phyloP scores from a whole-genome alignment of 2,888 invertebrate genomes.

The Alentia gelatinosa region DNA sequence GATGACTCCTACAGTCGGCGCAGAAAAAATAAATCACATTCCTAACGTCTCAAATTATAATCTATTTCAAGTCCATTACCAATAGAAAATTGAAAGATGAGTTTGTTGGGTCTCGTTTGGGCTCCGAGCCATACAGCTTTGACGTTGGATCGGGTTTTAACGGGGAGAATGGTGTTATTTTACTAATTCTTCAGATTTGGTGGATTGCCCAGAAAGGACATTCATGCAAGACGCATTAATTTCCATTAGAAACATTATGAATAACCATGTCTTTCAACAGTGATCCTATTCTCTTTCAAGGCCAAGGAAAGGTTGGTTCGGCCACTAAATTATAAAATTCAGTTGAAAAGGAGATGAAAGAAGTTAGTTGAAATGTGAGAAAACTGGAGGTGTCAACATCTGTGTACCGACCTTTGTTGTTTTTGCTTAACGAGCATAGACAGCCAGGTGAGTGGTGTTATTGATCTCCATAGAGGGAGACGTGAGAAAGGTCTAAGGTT shows the following conservation, averaged over 20 bases:
- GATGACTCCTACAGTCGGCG: not conserved
- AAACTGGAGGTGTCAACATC: too few relatives aligned
- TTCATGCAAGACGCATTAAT: too few relatives aligned
- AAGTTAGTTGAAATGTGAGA: too few relatives aligned
- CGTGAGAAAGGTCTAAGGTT: not conserved
- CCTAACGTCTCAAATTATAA: not conserved
- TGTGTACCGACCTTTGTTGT: too few relatives aligned
- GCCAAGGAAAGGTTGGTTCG: too few relatives aligned
- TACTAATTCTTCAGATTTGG: too few relatives aligned
- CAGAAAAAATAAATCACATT: not conserved
- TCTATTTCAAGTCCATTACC: not conserved
- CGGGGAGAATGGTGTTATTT: not conserved
- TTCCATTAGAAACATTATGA: too few relatives aligned
- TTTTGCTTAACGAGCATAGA: not conserved
- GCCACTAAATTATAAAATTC: too few relatives aligned
- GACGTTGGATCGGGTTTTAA: not conserved
- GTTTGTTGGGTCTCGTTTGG: not conserved
- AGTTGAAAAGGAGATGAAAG: too few relatives aligned
- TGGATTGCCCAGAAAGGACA: too few relatives aligned
- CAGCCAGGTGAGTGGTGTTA: not conserved
- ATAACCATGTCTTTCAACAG: too few relatives aligned
- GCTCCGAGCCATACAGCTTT: not conserved
- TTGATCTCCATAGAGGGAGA: not conserved
- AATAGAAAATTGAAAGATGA: not conserved
- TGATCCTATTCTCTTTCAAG: too few relatives aligned